Evolutionary conservation across 2,888 invertebrate genomes (phyloP).

Genomic region (Nomada ruficornis): DNA sequence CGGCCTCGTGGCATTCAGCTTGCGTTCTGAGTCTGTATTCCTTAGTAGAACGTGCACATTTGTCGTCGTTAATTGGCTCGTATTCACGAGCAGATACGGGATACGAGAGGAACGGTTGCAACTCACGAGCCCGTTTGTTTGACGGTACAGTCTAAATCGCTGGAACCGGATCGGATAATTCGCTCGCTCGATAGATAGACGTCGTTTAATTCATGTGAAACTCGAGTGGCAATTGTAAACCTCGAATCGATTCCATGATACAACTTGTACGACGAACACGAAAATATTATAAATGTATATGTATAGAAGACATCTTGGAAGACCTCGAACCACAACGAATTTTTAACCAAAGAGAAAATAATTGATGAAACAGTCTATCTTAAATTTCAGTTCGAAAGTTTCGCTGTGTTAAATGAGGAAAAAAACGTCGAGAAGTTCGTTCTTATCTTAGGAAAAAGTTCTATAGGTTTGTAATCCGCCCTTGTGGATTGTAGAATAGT

Average conservation of each 20-base stretch:
- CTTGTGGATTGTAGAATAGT: too few relatives aligned
- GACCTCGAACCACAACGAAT: too few relatives aligned
- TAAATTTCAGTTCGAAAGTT: too few relatives aligned
- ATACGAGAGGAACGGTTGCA: slow-evolving; percentile 2
- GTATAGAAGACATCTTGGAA: background rate
- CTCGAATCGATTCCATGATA: background rate
- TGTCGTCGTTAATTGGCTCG: slow-evolving; percentile 43
- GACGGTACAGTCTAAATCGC: slow-evolving; percentile 11
- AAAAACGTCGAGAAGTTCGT: background rate
- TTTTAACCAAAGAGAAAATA: too few relatives aligned
- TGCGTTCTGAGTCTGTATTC: background rate
- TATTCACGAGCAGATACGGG: slow-evolving; percentile 17
- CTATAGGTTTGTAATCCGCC: too few relatives aligned
- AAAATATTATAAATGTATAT: background rate
- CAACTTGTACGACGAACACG: background rate
- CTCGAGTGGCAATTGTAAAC: background rate
- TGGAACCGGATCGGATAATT: slow-evolving; percentile 36
- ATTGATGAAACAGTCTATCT: background rate
- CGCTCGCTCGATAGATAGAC: slow-evolving; percentile 5
- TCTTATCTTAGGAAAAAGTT: background rate
- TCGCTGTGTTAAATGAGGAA: background rate
- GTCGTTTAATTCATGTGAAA: slow-evolving; percentile 17
- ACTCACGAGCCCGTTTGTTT: slow-evolving; percentile 6
- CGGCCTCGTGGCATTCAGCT: background rate
- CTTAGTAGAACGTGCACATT: slow-evolving; percentile 21